These are phyloP conservation scores for Hyles euphorbiae DNA, from an alignment of 1,140 invertebrate genomes.

Conservation along the genomic window DNA sequence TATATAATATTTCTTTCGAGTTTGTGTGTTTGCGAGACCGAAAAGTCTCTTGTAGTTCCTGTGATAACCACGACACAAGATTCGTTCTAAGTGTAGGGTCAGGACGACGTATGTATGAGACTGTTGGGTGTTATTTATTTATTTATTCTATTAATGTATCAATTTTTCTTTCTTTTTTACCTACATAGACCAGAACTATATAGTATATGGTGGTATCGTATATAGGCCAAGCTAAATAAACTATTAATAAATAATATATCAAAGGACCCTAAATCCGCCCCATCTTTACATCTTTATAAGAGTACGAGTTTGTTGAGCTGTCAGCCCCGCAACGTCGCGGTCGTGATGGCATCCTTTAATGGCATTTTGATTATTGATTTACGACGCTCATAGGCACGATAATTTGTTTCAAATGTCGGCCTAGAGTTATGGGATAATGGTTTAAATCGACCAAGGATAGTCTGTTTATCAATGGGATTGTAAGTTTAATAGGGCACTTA, in stretches of 20 bases:
- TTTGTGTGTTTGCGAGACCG: too few species aligned
- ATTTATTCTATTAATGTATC: too few species aligned
- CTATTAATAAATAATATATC: background rate
- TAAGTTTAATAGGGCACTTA: too few species aligned
- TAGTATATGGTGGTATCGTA: too few species aligned
- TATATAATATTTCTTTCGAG: too few species aligned
- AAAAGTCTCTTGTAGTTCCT: too few species aligned
- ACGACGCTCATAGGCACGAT: slow-evolving; percentile 2
- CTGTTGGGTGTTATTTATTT: too few species aligned
- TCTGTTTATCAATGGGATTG: too few species aligned
- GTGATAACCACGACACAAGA: too few species aligned
- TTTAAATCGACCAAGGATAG: background rate
- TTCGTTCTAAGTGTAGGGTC: too few species aligned
- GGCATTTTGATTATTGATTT: slow-evolving; percentile 8
- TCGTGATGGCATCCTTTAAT: slow-evolving; percentile 4
- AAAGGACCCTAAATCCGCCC: background rate
- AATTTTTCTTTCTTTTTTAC: too few species aligned
- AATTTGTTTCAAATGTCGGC: slow-evolving; percentile 6
- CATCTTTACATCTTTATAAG: background rate
- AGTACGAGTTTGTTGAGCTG: background rate
- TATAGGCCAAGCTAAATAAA: background rate
- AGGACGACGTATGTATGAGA: too few species aligned
- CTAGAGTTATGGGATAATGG: background rate
- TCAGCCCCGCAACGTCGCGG: background rate
- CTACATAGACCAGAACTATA: background rate